Evolutionary conservation across 2,113 vertebrate genomes (phyloP).

Genomic region (Stegastes partitus): DNA sequence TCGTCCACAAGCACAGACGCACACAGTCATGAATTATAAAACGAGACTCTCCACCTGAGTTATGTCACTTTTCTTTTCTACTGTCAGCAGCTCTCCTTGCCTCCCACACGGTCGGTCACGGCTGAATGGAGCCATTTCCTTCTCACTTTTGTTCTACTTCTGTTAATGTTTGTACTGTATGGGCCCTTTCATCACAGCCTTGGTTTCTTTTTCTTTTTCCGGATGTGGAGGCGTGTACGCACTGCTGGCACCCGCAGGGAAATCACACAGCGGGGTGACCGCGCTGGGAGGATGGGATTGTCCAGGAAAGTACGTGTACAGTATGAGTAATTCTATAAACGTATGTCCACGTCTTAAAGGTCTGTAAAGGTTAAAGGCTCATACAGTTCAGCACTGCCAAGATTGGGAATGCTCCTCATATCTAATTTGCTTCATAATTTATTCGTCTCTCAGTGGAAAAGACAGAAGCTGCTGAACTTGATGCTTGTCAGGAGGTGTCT

Average conservation of each 20-base stretch:
- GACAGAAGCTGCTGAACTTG: not conserved
- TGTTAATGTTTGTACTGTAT: not conserved
- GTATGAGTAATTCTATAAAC: too few relatives aligned
- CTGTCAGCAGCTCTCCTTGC: slow-evolving; percentile 33
- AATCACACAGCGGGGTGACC: too few relatives aligned
- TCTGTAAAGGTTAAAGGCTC: not conserved
- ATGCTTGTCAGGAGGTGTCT: not conserved
- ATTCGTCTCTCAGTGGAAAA: not conserved
- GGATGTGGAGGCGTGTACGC: not conserved
- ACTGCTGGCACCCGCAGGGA: not conserved
- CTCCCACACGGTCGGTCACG: slow-evolving; percentile 36
- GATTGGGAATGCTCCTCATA: not conserved
- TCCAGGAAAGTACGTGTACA: too few relatives aligned
- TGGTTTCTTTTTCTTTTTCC: not conserved
- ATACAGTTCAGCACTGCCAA: too few relatives aligned
- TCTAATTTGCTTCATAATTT: not conserved
- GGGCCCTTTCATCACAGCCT: slow-evolving; percentile 14
- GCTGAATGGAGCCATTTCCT: slow-evolving; percentile 26
- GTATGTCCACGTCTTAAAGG: too few relatives aligned
- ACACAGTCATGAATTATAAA: slow-evolving; percentile 59
- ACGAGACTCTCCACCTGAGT: slow-evolving; percentile 33
- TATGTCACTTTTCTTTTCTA: slow-evolving; percentile 20
- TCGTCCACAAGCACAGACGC: slow-evolving; percentile 21
- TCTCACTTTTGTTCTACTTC: slow-evolving; percentile 11
- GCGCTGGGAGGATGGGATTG: too few relatives aligned